Percentiles rank a stretch among this genome's conserved stretches.
These are phyloP conservation scores for Syngnathus acus DNA, from an alignment of 2,797 vertebrate species.

Conservation along the genomic window DNA sequence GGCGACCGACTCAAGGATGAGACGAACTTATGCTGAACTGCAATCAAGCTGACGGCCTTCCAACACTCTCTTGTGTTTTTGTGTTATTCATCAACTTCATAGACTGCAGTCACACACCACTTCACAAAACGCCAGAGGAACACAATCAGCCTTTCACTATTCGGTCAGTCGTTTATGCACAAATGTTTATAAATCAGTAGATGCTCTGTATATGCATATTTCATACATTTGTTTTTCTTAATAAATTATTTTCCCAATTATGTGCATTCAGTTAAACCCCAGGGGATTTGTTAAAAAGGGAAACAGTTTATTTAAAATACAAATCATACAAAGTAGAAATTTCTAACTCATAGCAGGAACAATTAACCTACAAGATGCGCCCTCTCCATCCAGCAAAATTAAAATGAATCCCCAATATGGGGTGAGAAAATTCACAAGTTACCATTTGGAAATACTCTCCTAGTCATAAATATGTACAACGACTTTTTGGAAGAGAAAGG, in stretches of 20 bases:
- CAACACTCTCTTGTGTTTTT: not conserved
- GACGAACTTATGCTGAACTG: not conserved
- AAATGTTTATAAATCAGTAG: not conserved
- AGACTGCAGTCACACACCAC: not conserved
- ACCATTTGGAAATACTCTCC: constrained; percentile 47
- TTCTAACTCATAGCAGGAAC: constrained; percentile 24
- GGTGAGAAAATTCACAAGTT: constrained; percentile 65
- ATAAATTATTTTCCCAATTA: constrained; percentile 71
- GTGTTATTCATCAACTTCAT: not conserved
- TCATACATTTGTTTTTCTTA: constrained; percentile 61
- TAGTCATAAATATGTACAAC: constrained; percentile 72
- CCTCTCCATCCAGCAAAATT: constrained; percentile 22
- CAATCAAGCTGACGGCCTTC: not conserved
- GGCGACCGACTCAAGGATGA: not conserved
- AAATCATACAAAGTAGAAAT: constrained; percentile 41
- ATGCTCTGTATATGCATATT: constrained; percentile 36
- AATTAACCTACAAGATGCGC: constrained; percentile 46
- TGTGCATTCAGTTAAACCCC: constrained; percentile 8
- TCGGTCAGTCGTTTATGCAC: constrained; percentile 1
- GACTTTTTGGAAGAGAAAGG: constrained; percentile 51
- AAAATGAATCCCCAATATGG: constrained; percentile 73
- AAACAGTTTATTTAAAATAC: constrained; percentile 64
- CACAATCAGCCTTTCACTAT: constrained; percentile 6
- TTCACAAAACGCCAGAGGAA: not conserved
- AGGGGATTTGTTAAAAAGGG: constrained; percentile 41